Base-by-base conservation (phyloP, 2,113 vertebrate genomes). In the Atractosteus spatula region DNA sequence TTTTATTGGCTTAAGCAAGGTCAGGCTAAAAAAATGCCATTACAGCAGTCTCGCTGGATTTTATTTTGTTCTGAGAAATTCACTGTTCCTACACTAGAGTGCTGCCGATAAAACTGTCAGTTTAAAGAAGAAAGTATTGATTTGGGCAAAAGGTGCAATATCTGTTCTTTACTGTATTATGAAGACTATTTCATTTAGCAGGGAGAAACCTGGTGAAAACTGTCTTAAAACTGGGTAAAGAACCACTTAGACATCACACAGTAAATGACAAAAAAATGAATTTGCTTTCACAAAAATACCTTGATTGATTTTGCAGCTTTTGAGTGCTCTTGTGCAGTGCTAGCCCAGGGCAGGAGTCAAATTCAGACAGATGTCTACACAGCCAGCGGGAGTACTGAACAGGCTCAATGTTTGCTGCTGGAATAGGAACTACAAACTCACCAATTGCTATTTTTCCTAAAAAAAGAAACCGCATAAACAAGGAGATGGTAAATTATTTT, bases 1-100 rank as follows among this genome's bases (percentile, higher is more conserved):
- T 65, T 82, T 86, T 86, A 89, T 81, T 85, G 77, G 84, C 76
- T 84, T 80, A 64, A 78, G 77, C 85, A 87, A 88, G 85, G 86
- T 88, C 84, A 87, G 74, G 79, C 67, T 74, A 73, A 54, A 10
- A 85, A 84, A 84, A 71, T 83, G 85, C 84, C 80, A 71, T 71
- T 45, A 44, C 63, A 77, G 86, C 86, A 85, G 68, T 81, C 79
- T 76, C n/a, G 74, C 74, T 17, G 55, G 63, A 59, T 81, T 82
- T 84, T 83, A 86, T 89, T 89, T 87, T 86, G 85, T 87, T 77
- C 76, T 82, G 10, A 51, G 10, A 51, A 51, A 51, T 51, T 5
- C 5, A 10, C 1, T 10, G 10, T 1, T 10, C 0, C 47, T 10
- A 10, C 76, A 86, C 82, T 80, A 84, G 79, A 74, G 78, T 74